These are phyloP conservation scores for Paramuricea clavata DNA, from an alignment of 92 coral and sea anemone genomes.

Conservation along the genomic window DNA sequence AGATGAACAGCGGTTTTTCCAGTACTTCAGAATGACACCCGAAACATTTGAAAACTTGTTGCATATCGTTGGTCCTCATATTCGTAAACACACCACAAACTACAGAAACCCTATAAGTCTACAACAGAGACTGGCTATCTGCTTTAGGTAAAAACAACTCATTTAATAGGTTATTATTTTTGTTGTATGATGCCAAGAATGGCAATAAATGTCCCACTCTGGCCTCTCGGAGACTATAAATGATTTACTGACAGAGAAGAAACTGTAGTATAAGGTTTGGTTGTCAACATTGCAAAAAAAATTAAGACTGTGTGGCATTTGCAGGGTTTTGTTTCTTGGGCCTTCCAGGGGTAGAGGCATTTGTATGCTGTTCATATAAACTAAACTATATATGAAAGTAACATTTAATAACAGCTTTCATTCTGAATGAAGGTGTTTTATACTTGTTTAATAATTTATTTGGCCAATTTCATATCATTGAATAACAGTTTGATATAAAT, in stretches of 20 bases:
- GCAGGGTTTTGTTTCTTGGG: no score
- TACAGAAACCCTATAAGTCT: slow-evolving; percentile 16
- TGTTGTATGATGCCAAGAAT: background rate
- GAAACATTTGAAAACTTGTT: background rate
- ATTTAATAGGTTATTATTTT: background rate
- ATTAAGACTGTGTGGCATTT: no score
- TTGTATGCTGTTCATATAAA: no score
- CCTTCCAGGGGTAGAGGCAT: no score
- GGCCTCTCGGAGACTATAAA: background rate
- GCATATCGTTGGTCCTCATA: slow-evolving; percentile 19
- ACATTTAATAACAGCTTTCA: no score
- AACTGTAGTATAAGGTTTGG: no score
- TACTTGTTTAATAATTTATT: background rate
- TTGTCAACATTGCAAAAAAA: no score
- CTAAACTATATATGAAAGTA: no score
- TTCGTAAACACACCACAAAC: slow-evolving; percentile 20
- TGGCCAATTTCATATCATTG: no score
- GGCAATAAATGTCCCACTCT: background rate
- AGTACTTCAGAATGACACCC: slow-evolving; percentile 21
- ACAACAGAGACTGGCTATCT: slow-evolving; percentile 9
- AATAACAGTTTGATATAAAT: no score
- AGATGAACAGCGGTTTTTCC: background rate
- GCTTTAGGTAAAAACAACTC: background rate
- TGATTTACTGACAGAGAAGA: background rate
- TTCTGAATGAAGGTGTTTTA: background rate